phyloP scores from a whole-genome alignment of 2,888 invertebrate species.

The Acrobasis repandana region DNA sequence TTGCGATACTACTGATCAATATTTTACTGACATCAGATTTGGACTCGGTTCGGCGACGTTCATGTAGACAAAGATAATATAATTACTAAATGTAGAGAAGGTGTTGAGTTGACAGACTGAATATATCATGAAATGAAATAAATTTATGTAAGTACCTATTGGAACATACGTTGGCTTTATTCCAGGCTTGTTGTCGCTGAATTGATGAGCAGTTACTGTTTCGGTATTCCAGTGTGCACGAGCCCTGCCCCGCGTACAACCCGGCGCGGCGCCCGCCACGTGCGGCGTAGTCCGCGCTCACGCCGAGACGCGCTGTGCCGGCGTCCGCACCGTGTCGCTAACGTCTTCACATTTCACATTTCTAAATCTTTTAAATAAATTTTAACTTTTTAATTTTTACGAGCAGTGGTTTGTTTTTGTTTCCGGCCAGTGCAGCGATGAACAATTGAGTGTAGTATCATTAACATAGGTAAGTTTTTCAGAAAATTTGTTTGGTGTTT shows the following conservation, averaged over 20 bases:
- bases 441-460: background rate
- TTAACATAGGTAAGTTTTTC: background rate
- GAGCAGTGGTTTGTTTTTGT: background rate
- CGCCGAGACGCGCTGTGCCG: constrained; percentile 15
- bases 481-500: background rate
- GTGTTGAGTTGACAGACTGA: too few species aligned
- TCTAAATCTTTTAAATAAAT: background rate
- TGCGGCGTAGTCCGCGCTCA: constrained; percentile 11
- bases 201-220: background rate
- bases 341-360: background rate
- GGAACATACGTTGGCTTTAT: background rate
- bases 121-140: too few species aligned
- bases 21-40: too few species aligned
- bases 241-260: background rate
- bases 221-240: background rate
- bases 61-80: too few species aligned
- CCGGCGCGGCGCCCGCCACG: background rate
- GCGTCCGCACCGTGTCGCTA: constrained; percentile 11
- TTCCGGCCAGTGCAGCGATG: constrained; percentile 15
- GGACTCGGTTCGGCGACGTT: too few species aligned
- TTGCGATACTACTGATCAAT: too few species aligned
- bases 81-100: too few species aligned
- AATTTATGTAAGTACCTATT: too few species aligned
- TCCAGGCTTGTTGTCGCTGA: background rate
- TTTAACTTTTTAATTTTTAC: background rate